Evolutionary conservation across 2,888 invertebrate genomes (phyloP).

Genomic region (Hypsopygia costalis): DNA sequence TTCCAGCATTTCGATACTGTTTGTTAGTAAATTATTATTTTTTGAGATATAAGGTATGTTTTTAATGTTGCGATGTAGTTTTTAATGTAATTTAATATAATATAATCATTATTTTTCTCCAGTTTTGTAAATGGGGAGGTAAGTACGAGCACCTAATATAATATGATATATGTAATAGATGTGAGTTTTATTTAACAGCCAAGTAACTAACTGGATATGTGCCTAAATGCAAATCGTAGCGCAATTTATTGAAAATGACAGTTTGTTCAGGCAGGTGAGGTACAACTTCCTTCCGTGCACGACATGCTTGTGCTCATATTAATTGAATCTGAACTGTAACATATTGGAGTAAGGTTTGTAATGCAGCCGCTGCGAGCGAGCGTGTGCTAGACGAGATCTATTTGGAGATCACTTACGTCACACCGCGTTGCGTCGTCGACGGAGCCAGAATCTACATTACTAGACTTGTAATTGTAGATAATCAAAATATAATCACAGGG

Average conservation of each 20-base stretch:
- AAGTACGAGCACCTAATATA: slow-evolving; percentile 63
- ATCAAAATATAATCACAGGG: not conserved
- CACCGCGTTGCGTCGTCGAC: slow-evolving; percentile 24
- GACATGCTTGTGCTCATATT: slow-evolving; percentile 11
- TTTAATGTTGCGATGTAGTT: slow-evolving; percentile 74
- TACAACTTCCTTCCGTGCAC: slow-evolving; percentile 47
- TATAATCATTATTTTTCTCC: slow-evolving; percentile 63
- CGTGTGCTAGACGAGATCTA: slow-evolving; percentile 51
- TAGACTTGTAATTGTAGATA: not conserved
- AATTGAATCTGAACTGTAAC: slow-evolving; percentile 28
- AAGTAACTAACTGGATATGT: too few species aligned
- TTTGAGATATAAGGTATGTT: slow-evolving; percentile 77
- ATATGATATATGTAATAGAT: slow-evolving; percentile 45
- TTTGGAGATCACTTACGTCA: slow-evolving; percentile 55
- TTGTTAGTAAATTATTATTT: slow-evolving; percentile 80
- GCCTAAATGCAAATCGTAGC: too few species aligned
- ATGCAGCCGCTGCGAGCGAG: slow-evolving; percentile 18
- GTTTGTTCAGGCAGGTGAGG: slow-evolving; percentile 30
- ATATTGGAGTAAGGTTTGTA: slow-evolving; percentile 31
- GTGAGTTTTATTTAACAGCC: slow-evolving; percentile 37
- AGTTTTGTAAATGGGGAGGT: slow-evolving; percentile 53
- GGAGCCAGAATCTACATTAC: slow-evolving; percentile 14
- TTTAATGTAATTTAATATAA: slow-evolving; percentile 75
- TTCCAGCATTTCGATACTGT: slow-evolving; percentile 34
- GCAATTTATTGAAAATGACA: too few species aligned